Evolutionary conservation across 2,888 invertebrate genomes (phyloP).

Genomic region (Galerucella calmariensis): DNA sequence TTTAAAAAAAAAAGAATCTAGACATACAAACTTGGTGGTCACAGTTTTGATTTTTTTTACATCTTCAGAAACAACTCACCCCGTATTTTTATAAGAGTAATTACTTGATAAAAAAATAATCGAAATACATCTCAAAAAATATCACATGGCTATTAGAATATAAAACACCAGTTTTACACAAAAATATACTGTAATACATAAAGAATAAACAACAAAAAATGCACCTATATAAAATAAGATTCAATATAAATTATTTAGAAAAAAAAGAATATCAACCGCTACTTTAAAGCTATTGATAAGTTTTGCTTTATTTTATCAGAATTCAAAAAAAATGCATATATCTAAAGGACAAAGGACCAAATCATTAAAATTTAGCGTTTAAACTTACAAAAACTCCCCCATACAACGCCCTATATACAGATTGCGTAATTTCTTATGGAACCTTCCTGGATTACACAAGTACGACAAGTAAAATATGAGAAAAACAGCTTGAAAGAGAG

Average conservation of each 20-base stretch:
- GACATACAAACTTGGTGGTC: no score
- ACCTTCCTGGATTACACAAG: no score
- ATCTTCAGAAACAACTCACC: conserved; percentile 12
- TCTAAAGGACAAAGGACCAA: no score
- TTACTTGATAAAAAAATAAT: conserved; percentile 14
- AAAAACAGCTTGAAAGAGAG: no score
- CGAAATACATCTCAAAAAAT: conserved; percentile 18
- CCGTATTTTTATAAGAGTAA: conserved; percentile 16
- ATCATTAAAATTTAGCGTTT: no score
- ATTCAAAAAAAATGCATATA: no score
- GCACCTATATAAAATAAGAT: conserved; percentile 13
- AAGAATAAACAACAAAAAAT: conserved; percentile 14
- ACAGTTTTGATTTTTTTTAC: background rate
- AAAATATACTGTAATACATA: conserved; percentile 5
- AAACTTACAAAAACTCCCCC: no score
- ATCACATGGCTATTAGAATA: conserved; percentile 19
- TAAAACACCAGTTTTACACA: conserved; percentile 21
- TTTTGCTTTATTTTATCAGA: background rate
- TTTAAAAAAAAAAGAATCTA: no score
- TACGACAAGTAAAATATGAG: no score
- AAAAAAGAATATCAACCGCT: background rate
- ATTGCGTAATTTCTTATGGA: no score
- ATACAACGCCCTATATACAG: no score
- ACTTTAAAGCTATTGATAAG: conserved; percentile 1
- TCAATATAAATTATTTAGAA: background rate